These are phyloP conservation scores for Aspidoscelis tigris DNA, from an alignment of 2,113 vertebrate genomes.

Conservation along the genomic window DNA sequence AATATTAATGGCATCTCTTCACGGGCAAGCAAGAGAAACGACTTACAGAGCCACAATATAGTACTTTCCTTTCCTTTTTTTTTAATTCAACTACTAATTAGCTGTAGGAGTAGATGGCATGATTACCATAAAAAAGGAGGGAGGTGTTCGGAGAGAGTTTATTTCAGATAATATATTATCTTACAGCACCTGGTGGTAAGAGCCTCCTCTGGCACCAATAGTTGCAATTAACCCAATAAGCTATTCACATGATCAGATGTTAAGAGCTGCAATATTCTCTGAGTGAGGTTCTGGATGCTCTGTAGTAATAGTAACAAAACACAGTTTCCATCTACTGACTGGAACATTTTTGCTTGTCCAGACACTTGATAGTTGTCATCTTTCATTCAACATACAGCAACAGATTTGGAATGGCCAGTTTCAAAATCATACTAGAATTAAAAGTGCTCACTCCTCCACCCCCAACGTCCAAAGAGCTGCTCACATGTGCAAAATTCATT, in stretches of 20 bases:
- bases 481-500: conserved; percentile 55
- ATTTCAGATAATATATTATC: conserved; percentile 43
- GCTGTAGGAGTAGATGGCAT: conserved; percentile 37
- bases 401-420: conserved; percentile 34
- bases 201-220: conserved; percentile 32
- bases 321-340: conserved; percentile 35
- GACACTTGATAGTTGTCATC: conserved; percentile 47
- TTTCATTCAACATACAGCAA: conserved; percentile 22
- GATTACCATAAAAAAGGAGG: conserved; percentile 37
- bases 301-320: conserved; percentile 36
- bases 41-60: conserved; percentile 23
- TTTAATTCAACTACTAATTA: conserved; percentile 48
- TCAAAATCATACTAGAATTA: conserved; percentile 55
- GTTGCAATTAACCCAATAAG: conserved; percentile 51
- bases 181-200: conserved; percentile 29
- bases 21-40: conserved; percentile 3
- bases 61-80: conserved; percentile 9
- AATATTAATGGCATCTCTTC: conserved; percentile 41
- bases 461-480: conserved; percentile 35
- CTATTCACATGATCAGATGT: conserved; percentile 27
- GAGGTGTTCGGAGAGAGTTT: conserved; percentile 33
- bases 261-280: conserved; percentile 46
- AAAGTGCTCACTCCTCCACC: conserved; percentile 58
- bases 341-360: conserved; percentile 41
- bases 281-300: conserved; percentile 10